Percentiles rank a stretch among this genome's conserved stretches.
These are phyloP conservation scores for Nesospiza acunhae DNA, from an alignment of 2,113 vertebrate species.

Conservation along the genomic window DNA sequence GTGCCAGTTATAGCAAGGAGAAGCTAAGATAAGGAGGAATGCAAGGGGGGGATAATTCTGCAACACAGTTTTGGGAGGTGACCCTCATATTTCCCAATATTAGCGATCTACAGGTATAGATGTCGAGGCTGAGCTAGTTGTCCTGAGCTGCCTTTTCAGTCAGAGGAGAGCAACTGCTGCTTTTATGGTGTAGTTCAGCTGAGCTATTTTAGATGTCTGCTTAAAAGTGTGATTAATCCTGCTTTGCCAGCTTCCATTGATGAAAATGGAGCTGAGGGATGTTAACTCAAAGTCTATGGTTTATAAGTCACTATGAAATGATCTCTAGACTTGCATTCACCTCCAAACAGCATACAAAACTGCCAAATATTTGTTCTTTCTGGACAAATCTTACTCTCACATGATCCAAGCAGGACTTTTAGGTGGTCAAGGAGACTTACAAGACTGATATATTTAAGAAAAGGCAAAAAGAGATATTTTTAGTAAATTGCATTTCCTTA, in stretches of 20 bases:
- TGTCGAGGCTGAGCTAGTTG: neutral
- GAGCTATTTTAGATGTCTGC: neutral
- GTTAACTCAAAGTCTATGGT: neutral
- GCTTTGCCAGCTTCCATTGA: neutral
- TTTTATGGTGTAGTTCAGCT: neutral
- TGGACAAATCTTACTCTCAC: neutral
- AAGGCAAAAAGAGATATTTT: conserved; percentile 37
- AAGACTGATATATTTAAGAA: conserved; percentile 13
- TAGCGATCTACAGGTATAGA: neutral
- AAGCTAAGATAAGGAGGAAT: neutral
- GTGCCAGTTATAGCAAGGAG: neutral
- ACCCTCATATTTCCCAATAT: neutral
- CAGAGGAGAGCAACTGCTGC: neutral
- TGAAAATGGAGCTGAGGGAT: neutral
- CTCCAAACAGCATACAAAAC: neutral
- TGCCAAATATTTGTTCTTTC: neutral
- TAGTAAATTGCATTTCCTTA: conserved; percentile 42
- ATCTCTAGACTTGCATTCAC: neutral
- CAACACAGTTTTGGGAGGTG: neutral
- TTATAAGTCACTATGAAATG: neutral
- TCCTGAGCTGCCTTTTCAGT: neutral
- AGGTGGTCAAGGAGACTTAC: neutral
- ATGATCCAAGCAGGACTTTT: neutral
- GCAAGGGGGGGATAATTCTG: neutral
- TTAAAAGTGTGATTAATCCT: neutral